Base-by-base conservation (phyloP, 2,113 vertebrate genomes). In the Saccopteryx bilineata region DNA sequence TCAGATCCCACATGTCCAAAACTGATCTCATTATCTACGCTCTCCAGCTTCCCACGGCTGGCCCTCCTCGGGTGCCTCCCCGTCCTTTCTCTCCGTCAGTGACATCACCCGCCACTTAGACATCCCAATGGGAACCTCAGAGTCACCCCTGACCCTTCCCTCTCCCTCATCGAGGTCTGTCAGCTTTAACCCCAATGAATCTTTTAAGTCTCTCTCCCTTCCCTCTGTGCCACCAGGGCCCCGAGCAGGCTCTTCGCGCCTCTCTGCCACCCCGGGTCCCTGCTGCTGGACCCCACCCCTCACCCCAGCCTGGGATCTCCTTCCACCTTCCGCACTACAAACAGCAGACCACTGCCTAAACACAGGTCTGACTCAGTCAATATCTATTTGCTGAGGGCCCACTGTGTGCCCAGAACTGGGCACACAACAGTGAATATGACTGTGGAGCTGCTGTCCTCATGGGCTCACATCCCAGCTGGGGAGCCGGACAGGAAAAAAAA, bases 1-100 rank as follows among this genome's bases (percentile, higher is more conserved):
- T 94, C 63, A 80, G 86, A 83, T 88, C 91, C 71, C 94, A 96
- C 95, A 72, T 91, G 83, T 89, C 94, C 94, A 91, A 95, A 94
- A 95, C 87, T 79, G 82, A 94, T 89, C 90, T 94, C 48, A 80
- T 95, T 95, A 93, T 80, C 97, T 56, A 87, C 11, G 74, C 83
- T 79, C 54, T 65, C 84, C 79, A 66, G 86, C 58, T 95, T 97
- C 94, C 94, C 95, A 94, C 18, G n/a, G 76, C 71, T 74, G 92
- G 91, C 15, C n/a, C 84, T 96, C 83, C 23, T 74, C 10, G 11
- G 9, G 52, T 72, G 69, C 88, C 75, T 88, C 66, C 33, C 17
- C 33, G 1, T 19, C 31, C 86, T 93, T 85, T 79, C 88, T 84
- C n/a, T 76, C 28, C 26, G 33, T 80, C 65, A 72, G 0, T 14